phyloP scores from a whole-genome alignment of 2,888 invertebrate genomes.

The Trichopria drosophilae region DNA sequence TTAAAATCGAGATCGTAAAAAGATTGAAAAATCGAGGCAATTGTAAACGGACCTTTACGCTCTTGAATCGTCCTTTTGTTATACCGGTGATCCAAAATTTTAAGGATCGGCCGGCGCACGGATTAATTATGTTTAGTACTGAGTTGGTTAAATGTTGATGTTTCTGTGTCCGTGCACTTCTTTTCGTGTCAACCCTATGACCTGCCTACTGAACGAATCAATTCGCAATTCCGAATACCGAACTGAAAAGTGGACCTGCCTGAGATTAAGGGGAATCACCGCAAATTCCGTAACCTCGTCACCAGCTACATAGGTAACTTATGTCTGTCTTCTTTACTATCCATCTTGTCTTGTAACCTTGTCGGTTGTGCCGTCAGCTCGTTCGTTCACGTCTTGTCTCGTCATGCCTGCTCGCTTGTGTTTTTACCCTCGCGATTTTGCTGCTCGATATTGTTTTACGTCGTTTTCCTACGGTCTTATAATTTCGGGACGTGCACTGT shows the following conservation, averaged over 20 bases:
- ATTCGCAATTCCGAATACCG: conserved; percentile 48
- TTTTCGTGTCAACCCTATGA: conserved; percentile 57
- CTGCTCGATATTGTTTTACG: too few relatives aligned
- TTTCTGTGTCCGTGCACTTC: conserved; percentile 59
- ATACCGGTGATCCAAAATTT: too few relatives aligned
- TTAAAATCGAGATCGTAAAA: too few relatives aligned
- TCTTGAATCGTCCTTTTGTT: too few relatives aligned
- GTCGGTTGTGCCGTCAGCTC: conserved; percentile 34
- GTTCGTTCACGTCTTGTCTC: conserved; percentile 33
- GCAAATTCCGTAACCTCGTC: conserved; percentile 99
- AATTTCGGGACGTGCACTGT: too few relatives aligned
- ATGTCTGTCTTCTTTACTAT: conserved; percentile 43
- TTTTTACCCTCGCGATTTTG: conserved; percentile 38
- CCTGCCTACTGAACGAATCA: too few relatives aligned
- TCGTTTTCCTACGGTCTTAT: too few relatives aligned
- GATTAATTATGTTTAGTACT: conserved; percentile 24
- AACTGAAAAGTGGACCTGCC: conserved; percentile 87
- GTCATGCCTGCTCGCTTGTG: conserved; percentile 14
- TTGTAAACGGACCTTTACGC: too few relatives aligned
- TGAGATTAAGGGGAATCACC: conserved; percentile 97
- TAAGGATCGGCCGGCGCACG: neutral
- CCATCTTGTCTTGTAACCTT: conserved; percentile 41
- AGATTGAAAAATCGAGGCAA: too few relatives aligned
- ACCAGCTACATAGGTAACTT: conserved; percentile 97
- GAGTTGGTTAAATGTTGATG: conserved; percentile 55